A percentile compares a stretch with the other conserved stretches of the same genome.
phyloP scores from a whole-genome alignment of 2,113 vertebrate species.

The Variabilichromis moorii region DNA sequence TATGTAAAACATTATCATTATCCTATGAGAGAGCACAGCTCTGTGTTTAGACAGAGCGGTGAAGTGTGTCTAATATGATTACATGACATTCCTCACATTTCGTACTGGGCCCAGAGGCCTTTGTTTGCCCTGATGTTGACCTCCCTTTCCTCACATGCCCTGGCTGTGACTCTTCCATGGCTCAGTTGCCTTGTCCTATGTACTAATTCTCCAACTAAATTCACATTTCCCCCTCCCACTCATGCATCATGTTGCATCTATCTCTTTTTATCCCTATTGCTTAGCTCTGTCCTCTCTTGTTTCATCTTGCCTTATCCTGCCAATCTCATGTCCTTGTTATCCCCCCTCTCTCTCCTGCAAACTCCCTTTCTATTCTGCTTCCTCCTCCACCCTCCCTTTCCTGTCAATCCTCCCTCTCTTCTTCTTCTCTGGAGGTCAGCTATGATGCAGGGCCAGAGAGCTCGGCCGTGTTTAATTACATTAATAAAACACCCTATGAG shows the following conservation, averaged over 20 bases:
- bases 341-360: background rate
- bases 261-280: constrained; percentile 41
- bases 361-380: background rate
- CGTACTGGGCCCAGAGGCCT: constrained; percentile 26
- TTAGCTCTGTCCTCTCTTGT: constrained; percentile 41
- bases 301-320: constrained; percentile 54
- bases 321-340: constrained; percentile 58
- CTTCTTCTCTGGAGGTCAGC: constrained; percentile 58
- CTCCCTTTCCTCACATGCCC: constrained; percentile 40
- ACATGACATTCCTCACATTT: constrained; percentile 57
- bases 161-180: constrained; percentile 32
- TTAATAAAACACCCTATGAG: constrained; percentile 69
- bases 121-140: constrained; percentile 36
- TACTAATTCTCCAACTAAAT: constrained; percentile 35
- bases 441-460: constrained; percentile 53
- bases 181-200: constrained; percentile 15
- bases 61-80: constrained; percentile 60
- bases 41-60: constrained; percentile 37
- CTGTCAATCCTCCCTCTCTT: background rate
- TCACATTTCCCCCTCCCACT: constrained; percentile 27
- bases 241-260: constrained; percentile 38
- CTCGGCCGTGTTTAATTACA: constrained; percentile 68
- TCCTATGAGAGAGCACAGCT: constrained; percentile 9
- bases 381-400: background rate
- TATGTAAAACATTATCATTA: background rate